Percentiles rank a stretch among this genome's conserved stretches.
phyloP scores from a whole-genome alignment of 2,797 vertebrate species.

The Enoplosus armatus region DNA sequence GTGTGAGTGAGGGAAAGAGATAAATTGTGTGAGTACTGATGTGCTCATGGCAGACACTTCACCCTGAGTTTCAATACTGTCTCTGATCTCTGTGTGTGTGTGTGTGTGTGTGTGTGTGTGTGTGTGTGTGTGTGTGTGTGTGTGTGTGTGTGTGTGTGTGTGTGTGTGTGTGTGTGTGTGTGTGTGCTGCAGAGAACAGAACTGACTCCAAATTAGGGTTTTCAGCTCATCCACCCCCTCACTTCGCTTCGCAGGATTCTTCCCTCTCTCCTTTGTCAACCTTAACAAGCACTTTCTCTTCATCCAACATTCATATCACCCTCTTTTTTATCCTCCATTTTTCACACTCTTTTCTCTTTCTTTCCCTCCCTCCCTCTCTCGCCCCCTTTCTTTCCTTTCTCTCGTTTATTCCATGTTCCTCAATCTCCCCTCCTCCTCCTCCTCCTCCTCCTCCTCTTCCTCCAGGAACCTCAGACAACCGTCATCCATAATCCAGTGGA shows the following conservation, averaged over 20 bases:
- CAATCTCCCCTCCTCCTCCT: slow-evolving; percentile 72
- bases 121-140: slow-evolving; percentile 1
- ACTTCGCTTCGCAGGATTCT: slow-evolving; percentile 54
- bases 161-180: slow-evolving; percentile 26
- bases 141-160: slow-evolving; percentile 10
- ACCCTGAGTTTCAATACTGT: slow-evolving; percentile 27
- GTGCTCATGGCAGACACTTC: slow-evolving; percentile 30
- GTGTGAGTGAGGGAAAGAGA: not conserved
- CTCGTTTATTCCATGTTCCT: slow-evolving; percentile 57
- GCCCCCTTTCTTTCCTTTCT: slow-evolving; percentile 32
- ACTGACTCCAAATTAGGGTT: slow-evolving; percentile 62
- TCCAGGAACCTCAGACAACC: slow-evolving; percentile 95
- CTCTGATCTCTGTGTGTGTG: not conserved
- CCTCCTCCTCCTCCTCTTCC: slow-evolving; percentile 67
- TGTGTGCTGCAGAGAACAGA: slow-evolving; percentile 34
- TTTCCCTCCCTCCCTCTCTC: slow-evolving; percentile 25
- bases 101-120: slow-evolving; percentile 27
- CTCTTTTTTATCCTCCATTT: slow-evolving; percentile 72
- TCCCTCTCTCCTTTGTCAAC: slow-evolving; percentile 43
- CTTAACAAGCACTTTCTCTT: slow-evolving; percentile 80
- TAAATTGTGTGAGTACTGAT: not conserved
- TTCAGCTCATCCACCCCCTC: slow-evolving; percentile 73
- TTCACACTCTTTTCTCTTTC: slow-evolving; percentile 46
- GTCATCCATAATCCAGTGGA: slow-evolving; percentile 98
- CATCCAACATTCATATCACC: slow-evolving; percentile 84